Evolutionary conservation across 2,888 invertebrate genomes (phyloP), one percentile per base, ranked within the genome.

Genomic region (Fissipunctia ypsillon): DNA sequence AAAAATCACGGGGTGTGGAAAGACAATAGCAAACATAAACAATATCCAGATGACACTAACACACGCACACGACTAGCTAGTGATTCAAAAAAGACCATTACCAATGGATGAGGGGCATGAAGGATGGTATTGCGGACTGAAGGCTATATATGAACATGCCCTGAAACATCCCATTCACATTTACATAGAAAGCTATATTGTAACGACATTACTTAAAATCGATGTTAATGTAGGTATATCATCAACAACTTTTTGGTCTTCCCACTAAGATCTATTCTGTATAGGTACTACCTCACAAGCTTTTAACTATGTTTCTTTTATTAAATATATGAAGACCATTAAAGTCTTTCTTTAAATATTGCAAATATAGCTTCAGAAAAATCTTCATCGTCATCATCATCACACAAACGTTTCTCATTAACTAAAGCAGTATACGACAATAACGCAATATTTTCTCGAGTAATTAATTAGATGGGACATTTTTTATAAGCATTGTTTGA

Each of bases 1-100:
- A 56, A 69, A 73, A 52, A 12, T 38, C 3, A 57, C 65, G 16
- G 63, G 60, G 22, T 78, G 92, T 94, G 94, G 94, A 94, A 94
- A 94, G 94, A 94, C 94, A 94, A 94, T 89, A 90, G 88, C 88
- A 88, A 88, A 89, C 85, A 90, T 87, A 89, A 88, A 83, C 71
- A 88, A 87, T 79, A 89, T 89, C 89, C 85, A 87, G 87, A 92
- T 90, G 90, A 90, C 88, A 83, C 92, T 91, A 93, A 88, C 91
- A 93, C 93, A 93, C 88, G 88, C 90, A 94, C 93, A 93, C 89
- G 90, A 88, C 92, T 92, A 93, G 84, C 93, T 92, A 94, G 92
- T 93, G 90, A 91, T 91, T 93, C 93, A 94, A 94, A 94, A 94
- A 94, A 94, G 94, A 94, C 94, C 93, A 92, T 88, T 86, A 89